Conservation (phyloP, 2,113 vertebrate genomes). For the Cynopterus brachyotis region DNA sequence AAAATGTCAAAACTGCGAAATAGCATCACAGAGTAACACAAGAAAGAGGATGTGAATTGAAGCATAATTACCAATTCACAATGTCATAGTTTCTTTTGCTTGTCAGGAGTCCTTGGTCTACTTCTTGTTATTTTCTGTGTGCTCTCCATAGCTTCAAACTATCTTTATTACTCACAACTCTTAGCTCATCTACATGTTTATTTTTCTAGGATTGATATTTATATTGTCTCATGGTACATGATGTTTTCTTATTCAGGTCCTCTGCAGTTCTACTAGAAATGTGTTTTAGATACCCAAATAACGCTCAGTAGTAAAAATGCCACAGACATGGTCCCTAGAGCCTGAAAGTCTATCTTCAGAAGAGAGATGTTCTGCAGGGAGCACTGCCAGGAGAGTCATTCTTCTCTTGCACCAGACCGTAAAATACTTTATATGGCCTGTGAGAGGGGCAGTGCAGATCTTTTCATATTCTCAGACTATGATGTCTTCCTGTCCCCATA, state of each 20-base stretch:
- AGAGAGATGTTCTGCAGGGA: not conserved
- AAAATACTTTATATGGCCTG: not conserved
- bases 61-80: not conserved
- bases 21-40: not conserved
- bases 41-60: constrained; percentile 8
- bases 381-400: not conserved
- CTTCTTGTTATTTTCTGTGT: not conserved
- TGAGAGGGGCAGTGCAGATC: not conserved
- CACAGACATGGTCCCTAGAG: not conserved
- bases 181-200: not conserved
- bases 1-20: not conserved
- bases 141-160: not conserved
- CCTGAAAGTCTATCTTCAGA: not conserved
- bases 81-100: constrained; percentile 5
- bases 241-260: not conserved
- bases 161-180: not conserved
- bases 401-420: not conserved
- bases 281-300: not conserved
- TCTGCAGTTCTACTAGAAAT: not conserved
- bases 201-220: constrained; percentile 20
- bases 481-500: not conserved
- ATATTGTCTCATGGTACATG: not conserved
- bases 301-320: not conserved
- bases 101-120: not conserved
- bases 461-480: not conserved